phyloP scores from a whole-genome alignment of 2,888 invertebrate genomes.

The Noctua janthina region DNA sequence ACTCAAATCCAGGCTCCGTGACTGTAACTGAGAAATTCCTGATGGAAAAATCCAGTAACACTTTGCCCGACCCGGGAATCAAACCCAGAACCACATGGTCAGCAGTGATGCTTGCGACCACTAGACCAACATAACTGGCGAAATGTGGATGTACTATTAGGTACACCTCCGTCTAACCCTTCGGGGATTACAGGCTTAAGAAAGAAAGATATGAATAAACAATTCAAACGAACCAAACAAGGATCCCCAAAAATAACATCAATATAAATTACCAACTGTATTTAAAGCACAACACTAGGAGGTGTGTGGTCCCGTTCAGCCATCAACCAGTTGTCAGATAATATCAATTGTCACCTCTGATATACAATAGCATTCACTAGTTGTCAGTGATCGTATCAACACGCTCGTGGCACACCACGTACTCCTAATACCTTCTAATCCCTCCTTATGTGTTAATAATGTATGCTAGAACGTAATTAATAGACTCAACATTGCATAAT shows the following conservation, averaged over 20 bases:
- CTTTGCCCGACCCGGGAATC: no score
- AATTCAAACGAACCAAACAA: constrained; percentile 12
- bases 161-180: no score
- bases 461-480: constrained; percentile 53
- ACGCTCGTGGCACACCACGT: constrained; percentile 54
- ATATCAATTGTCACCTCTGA: constrained; percentile 77
- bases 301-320: constrained; percentile 80
- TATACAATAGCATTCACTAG: constrained; percentile 70
- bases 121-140: no score
- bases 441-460: constrained; percentile 60
- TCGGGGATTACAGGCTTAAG: no score
- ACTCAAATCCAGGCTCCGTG: no score
- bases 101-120: no score
- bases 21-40: no score
- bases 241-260: neutral
- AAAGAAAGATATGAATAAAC: neutral
- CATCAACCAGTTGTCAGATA: constrained; percentile 80
- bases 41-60: no score
- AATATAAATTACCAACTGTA: constrained; percentile 38
- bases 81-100: no score
- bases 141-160: no score
- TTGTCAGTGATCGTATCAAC: constrained; percentile 76
- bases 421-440: constrained; percentile 74
- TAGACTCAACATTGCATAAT: constrained; percentile 55
- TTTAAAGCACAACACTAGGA: constrained; percentile 22